Base-by-base conservation (phyloP, 1,140 invertebrate genomes). In the Hylaeus anthracinus region DNA sequence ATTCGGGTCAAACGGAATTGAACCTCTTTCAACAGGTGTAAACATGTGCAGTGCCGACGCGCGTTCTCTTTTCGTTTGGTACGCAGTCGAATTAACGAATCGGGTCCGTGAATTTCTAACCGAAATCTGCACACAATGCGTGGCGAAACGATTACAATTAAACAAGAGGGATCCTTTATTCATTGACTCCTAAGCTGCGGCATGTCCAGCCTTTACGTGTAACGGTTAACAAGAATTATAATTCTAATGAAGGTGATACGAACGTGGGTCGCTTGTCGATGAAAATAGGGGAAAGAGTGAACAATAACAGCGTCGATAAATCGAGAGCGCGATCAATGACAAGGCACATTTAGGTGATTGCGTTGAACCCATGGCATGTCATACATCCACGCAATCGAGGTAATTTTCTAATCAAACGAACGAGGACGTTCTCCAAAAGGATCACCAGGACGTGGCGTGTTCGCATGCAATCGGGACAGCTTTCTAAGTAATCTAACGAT, bases 391-490 rank as follows among this genome's bases (percentile, higher is more conserved):
- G 41, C 61, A 9, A 66, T 66, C 15, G 37, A 5, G 53, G 39
- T 73, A 37, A 72, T 72, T 72, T 43, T 10, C 58, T 48, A 15
- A 51, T 63, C 58, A 73, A 37, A 12, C 39, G 63, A 66, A 66
- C 12, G 51, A 26, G 8, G 15, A 55, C 6, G n/a, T 9, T 48
- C 12, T 53, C 14, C 5, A 3, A 53, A 55, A 60, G 3, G 15
- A n/a, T 39, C n/a, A 26, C 8, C 1, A 4, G 9, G 12, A 3
- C 41, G 12, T 43, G 26, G 9, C n/a, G 5, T 55, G 5, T 41
- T 64, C n/a, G 37, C 43, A 56, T 41, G 39, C 60, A 15, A 41
- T 55, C 5, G 39, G n/a, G 53, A 79, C 41, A 55, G 71, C 51
- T 78, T 78, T 53, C 67, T 63, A 53, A 70, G 37, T 66, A 41